These are phyloP conservation scores for Sphaerophoria taeniata DNA, from an alignment of 2,888 invertebrate species.

Conservation along the genomic window DNA sequence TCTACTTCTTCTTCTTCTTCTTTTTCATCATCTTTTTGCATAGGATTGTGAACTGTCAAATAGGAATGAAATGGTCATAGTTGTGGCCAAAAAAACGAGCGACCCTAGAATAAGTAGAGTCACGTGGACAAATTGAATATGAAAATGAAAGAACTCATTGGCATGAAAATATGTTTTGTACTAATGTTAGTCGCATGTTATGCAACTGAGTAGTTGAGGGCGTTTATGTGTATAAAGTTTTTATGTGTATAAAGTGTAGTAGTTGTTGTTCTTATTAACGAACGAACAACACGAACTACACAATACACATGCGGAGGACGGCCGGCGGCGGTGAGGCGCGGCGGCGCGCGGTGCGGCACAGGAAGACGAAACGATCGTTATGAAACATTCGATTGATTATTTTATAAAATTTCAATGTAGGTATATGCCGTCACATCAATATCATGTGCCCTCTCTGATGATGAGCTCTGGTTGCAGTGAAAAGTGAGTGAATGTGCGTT, in stretches of 20 bases:
- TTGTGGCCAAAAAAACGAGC: not conserved
- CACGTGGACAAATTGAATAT: constrained; percentile 53
- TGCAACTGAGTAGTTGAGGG: constrained; percentile 2
- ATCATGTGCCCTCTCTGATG: constrained; percentile 30
- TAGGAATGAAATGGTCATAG: constrained; percentile 45
- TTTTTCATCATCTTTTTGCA: constrained; percentile 19
- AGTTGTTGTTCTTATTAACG: constrained; percentile 18
- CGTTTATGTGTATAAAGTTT: constrained; percentile 31
- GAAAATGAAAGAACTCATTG: constrained; percentile 63
- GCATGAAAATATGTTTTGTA: constrained; percentile 65
- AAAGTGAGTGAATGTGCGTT: not conserved
- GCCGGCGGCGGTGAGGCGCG: not conserved
- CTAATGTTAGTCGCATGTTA: constrained; percentile 47
- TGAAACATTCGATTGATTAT: constrained; percentile 72
- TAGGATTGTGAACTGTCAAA: constrained; percentile 31
- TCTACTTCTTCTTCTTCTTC: too few relatives aligned
- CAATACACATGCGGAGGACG: not conserved
- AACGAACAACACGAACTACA: too few relatives aligned
- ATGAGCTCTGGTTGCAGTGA: constrained; percentile 16
- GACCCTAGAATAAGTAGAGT: constrained; percentile 46
- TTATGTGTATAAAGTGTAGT: constrained; percentile 16
- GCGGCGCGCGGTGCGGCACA: not conserved
- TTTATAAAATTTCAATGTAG: constrained; percentile 75
- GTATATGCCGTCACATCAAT: constrained; percentile 72
- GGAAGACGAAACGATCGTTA: constrained; percentile 44